These are phyloP conservation scores for Chelmon rostratus DNA, from an alignment of 2,797 vertebrate genomes.

Conservation along the genomic window DNA sequence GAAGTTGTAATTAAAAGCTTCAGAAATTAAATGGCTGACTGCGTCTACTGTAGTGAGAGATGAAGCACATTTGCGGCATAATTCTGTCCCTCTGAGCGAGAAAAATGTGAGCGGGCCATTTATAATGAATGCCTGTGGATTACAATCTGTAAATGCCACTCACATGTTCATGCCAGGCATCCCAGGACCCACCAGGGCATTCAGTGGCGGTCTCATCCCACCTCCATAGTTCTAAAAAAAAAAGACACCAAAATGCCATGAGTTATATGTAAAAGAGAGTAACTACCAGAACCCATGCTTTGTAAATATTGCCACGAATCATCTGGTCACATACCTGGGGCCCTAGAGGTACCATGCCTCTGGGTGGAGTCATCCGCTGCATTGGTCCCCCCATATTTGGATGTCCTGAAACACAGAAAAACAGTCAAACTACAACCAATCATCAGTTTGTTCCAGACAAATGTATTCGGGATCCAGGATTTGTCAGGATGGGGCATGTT, in stretches of 20 bases:
- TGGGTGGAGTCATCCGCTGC: conserved; percentile 97
- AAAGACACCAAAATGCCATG: conserved; percentile 35
- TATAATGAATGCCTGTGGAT: background rate
- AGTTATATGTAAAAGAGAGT: background rate
- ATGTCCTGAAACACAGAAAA: conserved; percentile 88
- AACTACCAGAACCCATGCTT: conserved; percentile 1
- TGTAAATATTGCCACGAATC: background rate
- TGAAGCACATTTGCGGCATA: conserved; percentile 17
- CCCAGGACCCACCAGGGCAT: conserved; percentile 95
- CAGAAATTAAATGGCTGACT: conserved; percentile 7
- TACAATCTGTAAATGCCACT: conserved; percentile 72
- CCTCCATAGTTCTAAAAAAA: conserved; percentile 97
- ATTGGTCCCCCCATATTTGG: conserved; percentile 97
- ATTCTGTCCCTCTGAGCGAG: background rate
- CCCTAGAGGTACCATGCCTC: conserved; percentile 97
- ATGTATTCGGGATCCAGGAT: background rate
- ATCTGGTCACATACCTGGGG: conserved; percentile 89
- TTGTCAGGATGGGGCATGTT: background rate
- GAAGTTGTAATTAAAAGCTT: conserved; percentile 35
- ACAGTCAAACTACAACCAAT: background rate
- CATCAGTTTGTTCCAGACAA: background rate
- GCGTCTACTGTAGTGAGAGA: conserved; percentile 12
- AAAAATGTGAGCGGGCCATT: conserved; percentile 1
- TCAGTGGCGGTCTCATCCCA: conserved; percentile 98
- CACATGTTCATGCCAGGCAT: conserved; percentile 99